phyloP scores from a whole-genome alignment of 2,888 invertebrate species.

The Cordilura impudica region DNA sequence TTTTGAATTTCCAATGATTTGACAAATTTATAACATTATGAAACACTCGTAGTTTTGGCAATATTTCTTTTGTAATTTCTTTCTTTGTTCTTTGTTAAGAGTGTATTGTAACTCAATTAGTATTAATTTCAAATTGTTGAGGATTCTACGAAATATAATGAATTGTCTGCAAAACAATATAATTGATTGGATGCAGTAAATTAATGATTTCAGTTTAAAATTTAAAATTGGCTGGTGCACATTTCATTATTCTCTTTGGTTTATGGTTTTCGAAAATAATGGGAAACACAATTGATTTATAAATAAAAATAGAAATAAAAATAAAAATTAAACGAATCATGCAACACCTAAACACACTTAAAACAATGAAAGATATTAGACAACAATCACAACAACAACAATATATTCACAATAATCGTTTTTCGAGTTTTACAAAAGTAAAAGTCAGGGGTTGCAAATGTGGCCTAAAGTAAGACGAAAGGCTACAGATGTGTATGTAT shows the following conservation, averaged over 20 bases:
- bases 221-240: slow-evolving; percentile 20
- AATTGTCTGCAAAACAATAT: slow-evolving; percentile 22
- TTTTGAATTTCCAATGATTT: slow-evolving; percentile 32
- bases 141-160: slow-evolving; percentile 30
- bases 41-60: slow-evolving; percentile 39
- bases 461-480: slow-evolving; percentile 20
- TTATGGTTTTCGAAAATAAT: slow-evolving; percentile 48
- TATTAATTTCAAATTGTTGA: slow-evolving; percentile 51
- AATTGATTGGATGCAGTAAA: slow-evolving; percentile 60
- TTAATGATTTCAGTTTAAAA: slow-evolving; percentile 52
- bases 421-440: background rate
- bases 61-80: slow-evolving; percentile 10
- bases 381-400: slow-evolving; percentile 19
- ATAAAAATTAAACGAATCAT: slow-evolving; percentile 14
- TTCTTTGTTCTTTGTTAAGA: background rate
- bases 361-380: slow-evolving; percentile 17
- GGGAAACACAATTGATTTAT: slow-evolving; percentile 31
- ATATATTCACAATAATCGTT: slow-evolving; percentile 31
- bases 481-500: slow-evolving; percentile 29
- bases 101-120: slow-evolving; percentile 56
- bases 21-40: slow-evolving; percentile 46
- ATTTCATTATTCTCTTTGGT: slow-evolving; percentile 25
- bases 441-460: slow-evolving; percentile 41
- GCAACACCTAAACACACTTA: background rate
- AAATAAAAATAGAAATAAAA: too few relatives aligned